A percentile compares a stretch with the other conserved stretches of the same genome.
phyloP scores from a whole-genome alignment of 2,888 invertebrate species.

The Fabriciana adippe region DNA sequence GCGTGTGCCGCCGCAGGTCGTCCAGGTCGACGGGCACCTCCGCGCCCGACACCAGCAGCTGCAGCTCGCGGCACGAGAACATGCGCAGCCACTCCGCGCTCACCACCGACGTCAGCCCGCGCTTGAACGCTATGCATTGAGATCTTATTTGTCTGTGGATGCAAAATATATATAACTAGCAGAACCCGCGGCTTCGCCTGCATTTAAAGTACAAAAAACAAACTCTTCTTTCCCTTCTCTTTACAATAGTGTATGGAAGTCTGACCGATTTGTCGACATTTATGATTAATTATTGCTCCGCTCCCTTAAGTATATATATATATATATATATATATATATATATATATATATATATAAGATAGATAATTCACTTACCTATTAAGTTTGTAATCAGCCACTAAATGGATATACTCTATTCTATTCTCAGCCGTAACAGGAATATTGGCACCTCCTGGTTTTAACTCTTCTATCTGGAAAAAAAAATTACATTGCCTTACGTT shows the following conservation, averaged over 20 bases:
- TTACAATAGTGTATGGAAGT: too few relatives aligned
- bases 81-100: slow-evolving; percentile 96
- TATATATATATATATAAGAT: too few relatives aligned
- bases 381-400: slow-evolving; percentile 97
- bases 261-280: too few relatives aligned
- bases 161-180: not conserved
- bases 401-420: slow-evolving; percentile 97
- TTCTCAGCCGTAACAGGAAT: slow-evolving; percentile 96
- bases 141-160: slow-evolving; percentile 86
- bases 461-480: slow-evolving; percentile 87
- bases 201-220: too few relatives aligned
- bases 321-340: too few relatives aligned
- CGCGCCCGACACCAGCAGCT: slow-evolving; percentile 97
- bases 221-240: too few relatives aligned
- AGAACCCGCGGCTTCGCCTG: too few relatives aligned
- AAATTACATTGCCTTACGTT: not conserved
- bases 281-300: too few relatives aligned
- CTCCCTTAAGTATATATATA: too few relatives aligned
- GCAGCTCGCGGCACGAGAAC: slow-evolving; percentile 95
- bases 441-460: slow-evolving; percentile 94
- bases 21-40: slow-evolving; percentile 95
- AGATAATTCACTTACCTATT: slow-evolving; percentile 89
- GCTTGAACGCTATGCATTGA: slow-evolving; percentile 94
- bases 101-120: slow-evolving; percentile 95
- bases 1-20: slow-evolving; percentile 93